Conservation (phyloP, 2,797 vertebrate genomes). For the Phataginus tricuspis region DNA sequence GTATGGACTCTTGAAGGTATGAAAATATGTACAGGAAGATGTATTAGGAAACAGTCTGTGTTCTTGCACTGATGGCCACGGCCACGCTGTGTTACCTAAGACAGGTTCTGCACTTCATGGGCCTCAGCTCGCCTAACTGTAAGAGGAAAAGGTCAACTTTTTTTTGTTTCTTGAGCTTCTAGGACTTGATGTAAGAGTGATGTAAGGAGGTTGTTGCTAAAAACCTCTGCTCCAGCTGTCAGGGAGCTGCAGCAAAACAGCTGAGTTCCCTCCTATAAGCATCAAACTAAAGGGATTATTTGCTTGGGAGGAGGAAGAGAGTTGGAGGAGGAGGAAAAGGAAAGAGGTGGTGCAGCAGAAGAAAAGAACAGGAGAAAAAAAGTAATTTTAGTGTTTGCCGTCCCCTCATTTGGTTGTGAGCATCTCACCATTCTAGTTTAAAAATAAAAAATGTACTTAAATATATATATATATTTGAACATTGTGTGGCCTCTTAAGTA, state of each 20-base stretch:
- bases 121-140: background rate
- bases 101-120: accelerated
- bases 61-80: background rate
- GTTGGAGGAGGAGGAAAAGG: accelerated
- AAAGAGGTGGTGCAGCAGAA: no score
- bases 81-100: background rate
- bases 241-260: background rate
- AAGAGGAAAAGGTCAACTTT: background rate
- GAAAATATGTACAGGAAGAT: background rate
- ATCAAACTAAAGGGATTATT: background rate
- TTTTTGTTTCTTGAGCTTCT: background rate
- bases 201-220: background rate
- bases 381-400: background rate
- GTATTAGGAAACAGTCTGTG: accelerated
- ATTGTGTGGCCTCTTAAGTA: background rate
- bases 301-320: background rate
- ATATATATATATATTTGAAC: background rate
- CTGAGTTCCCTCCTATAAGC: background rate
- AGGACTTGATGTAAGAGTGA: background rate
- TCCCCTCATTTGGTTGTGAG: background rate
- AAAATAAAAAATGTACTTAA: background rate
- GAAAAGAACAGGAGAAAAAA: background rate
- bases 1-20: background rate
- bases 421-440: background rate
- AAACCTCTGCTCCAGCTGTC: background rate